A percentile compares a stretch with the other conserved stretches of the same genome.
These are phyloP conservation scores for Fringilla coelebs DNA, from an alignment of 2,797 vertebrate species.

Conservation along the genomic window DNA sequence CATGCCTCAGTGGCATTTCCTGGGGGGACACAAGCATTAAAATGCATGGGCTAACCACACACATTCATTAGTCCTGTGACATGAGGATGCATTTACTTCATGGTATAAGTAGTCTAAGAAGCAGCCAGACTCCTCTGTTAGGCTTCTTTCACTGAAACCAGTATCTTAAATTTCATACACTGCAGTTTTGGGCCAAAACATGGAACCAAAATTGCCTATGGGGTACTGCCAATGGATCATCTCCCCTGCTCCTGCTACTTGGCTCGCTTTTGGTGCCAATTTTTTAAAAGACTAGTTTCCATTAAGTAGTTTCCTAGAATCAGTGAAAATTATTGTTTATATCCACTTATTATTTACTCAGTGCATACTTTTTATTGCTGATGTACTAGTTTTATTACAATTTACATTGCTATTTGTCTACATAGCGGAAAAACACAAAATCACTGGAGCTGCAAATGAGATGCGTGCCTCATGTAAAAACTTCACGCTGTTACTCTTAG, in stretches of 20 bases:
- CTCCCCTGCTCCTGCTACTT: background rate
- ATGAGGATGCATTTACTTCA: background rate
- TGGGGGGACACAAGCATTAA: background rate
- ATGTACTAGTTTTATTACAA: background rate
- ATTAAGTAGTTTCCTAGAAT: background rate
- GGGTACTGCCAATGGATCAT: background rate
- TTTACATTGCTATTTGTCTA: background rate
- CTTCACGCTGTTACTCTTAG: background rate
- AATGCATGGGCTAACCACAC: background rate
- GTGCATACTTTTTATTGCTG: background rate
- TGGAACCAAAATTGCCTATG: background rate
- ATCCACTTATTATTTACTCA: background rate
- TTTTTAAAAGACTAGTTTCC: background rate
- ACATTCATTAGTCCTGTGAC: background rate
- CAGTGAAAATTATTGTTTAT: background rate
- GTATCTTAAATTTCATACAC: background rate
- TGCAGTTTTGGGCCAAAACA: background rate
- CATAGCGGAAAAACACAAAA: background rate
- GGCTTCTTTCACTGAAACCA: background rate
- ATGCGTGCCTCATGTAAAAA: background rate
- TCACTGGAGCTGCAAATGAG: background rate
- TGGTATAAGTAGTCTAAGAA: background rate
- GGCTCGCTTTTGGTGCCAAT: background rate
- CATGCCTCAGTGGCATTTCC: accelerated
- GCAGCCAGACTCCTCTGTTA: background rate